Percentiles rank a stretch among this genome's conserved stretches.
phyloP scores from a whole-genome alignment of 2,113 vertebrate species.

The Strix aluco region DNA sequence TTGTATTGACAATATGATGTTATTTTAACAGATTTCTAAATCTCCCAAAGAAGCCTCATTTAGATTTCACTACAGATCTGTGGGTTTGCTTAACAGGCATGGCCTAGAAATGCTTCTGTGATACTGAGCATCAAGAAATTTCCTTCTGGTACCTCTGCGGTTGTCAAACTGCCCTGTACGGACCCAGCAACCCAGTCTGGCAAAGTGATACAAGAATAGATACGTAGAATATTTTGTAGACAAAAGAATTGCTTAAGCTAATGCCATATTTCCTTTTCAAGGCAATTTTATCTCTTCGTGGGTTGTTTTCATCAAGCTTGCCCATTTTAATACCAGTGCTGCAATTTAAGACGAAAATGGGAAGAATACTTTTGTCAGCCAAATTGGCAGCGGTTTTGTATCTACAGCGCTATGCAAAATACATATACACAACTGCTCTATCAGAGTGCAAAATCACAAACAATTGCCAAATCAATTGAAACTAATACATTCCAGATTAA shows the following conservation, averaged over 20 bases:
- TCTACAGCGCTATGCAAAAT: constrained; percentile 9
- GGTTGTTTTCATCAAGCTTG: not conserved
- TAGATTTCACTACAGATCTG: not conserved
- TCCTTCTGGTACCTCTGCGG: not conserved
- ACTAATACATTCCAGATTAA: constrained; percentile 9
- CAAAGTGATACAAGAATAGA: not conserved
- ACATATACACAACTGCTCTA: not conserved
- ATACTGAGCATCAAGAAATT: not conserved
- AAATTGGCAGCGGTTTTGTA: not conserved
- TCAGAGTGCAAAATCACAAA: not conserved
- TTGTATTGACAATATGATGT: not conserved
- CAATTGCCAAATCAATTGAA: constrained; percentile 14
- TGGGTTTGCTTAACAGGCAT: not conserved
- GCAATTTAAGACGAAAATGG: not conserved
- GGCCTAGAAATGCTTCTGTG: not conserved
- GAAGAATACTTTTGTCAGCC: not conserved
- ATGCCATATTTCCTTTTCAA: not conserved
- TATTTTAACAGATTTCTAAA: not conserved
- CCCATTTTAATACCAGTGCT: constrained; percentile 23
- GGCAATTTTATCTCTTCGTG: not conserved
- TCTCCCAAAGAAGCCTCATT: not conserved
- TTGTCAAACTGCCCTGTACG: not conserved
- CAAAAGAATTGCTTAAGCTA: not conserved
- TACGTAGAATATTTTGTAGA: not conserved
- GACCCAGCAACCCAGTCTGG: not conserved